Base-by-base conservation (phyloP, 2,888 invertebrate genomes). In the Nomada ferruginata region DNA sequence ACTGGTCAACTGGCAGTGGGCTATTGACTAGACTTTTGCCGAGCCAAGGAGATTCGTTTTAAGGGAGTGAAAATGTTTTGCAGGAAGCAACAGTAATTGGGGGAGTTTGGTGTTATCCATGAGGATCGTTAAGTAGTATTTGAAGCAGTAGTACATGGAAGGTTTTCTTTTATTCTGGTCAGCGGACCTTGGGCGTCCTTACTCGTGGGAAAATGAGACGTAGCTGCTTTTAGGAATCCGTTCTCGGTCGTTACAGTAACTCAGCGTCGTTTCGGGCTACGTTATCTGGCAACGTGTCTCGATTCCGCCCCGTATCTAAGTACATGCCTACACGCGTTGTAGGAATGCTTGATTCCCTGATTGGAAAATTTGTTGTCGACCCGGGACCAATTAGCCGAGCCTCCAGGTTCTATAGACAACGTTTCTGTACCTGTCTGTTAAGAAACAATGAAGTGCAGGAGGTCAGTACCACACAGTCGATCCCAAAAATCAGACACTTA, bases 101-200 rank as follows among this genome's bases (percentile, higher is more conserved):
- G 15, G 10, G 20, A 5, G 9, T 60, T 15, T 29, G n/a, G 13
- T 10, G 18, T 18, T 47, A 29, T 61, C 44, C 42, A 52, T 13
- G 7, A 36, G 0, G n/a, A 36, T 20, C 29, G 18, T 36, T 7
- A 50, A 36, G 36, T 13, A 61, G 60, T 50, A 47, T 1, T 20
- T 15, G 20, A 26, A 23, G 2, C 10, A 15, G n/a, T 52, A 29
- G 61, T 83, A 79, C 26, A 73, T 52, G 29, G 44, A 83, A 80
- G 86, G 89, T 36, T 87, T 85, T 76, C 81, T 89, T 86, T 89
- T 84, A 86, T 84, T 91, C 91, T 89, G 92, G 91, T 89, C 82
- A 89, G 85, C 82, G 78, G 18, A n/a, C 15, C 84, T 10, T n/a
- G 42, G 77, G 85, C 80, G 85, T 79, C 84, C 71, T 86, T 70